These are phyloP conservation scores for Lepidocyrtinus sp. DNA, from an alignment of 2,888 invertebrate species.

Conservation along the genomic window DNA sequence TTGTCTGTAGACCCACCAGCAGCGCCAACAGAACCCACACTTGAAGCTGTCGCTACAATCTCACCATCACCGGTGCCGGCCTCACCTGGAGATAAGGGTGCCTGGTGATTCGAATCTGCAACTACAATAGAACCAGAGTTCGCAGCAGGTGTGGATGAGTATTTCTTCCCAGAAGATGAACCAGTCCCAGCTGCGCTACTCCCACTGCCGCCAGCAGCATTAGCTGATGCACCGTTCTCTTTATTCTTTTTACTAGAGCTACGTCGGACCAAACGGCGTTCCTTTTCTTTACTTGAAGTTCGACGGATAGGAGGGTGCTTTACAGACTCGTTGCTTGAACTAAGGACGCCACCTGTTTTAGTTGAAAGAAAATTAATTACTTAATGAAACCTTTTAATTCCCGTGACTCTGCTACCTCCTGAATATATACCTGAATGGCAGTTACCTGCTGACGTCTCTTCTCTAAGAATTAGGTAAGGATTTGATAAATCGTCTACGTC, in stretches of 20 bases:
- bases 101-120: conserved; percentile 28
- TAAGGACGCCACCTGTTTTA: conserved; percentile 56
- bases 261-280: conserved; percentile 73
- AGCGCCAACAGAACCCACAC: background rate
- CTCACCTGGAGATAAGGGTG: conserved; percentile 33
- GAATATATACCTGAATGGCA: conserved; percentile 54
- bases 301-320: conserved; percentile 76
- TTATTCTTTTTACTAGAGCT: conserved; percentile 76
- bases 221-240: conserved; percentile 73
- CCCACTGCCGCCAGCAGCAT: conserved; percentile 26
- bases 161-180: conserved; percentile 19
- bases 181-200: background rate
- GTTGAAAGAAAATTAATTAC: too few relatives aligned
- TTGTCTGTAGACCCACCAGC: conserved; percentile 25
- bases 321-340: conserved; percentile 76
- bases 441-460: conserved; percentile 71
- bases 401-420: conserved; percentile 47
- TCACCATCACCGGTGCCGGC: conserved; percentile 17
- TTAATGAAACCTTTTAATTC: conserved; percentile 28
- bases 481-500: conserved; percentile 74
- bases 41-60: background rate
- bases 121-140: conserved; percentile 3
- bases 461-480: conserved; percentile 72
- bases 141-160: conserved; percentile 21
- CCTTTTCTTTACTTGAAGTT: conserved; percentile 74